Percentiles rank a stretch among this genome's conserved stretches.
phyloP scores from a whole-genome alignment of 2,888 invertebrate genomes.

The Cephus pulcher region DNA sequence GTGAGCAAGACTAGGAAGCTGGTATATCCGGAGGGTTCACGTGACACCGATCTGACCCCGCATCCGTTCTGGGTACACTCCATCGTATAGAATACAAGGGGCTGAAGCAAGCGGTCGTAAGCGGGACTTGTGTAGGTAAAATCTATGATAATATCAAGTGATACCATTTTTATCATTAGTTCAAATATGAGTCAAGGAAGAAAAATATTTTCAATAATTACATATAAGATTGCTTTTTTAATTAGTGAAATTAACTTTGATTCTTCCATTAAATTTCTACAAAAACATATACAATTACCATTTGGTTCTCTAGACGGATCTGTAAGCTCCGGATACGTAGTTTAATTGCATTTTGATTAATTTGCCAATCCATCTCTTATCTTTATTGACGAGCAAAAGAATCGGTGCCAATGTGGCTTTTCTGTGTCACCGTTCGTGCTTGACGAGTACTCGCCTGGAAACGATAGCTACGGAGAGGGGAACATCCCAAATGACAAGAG shows the following conservation, averaged over 20 bases:
- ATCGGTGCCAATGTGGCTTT: neutral
- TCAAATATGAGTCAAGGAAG: neutral
- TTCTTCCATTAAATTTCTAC: neutral
- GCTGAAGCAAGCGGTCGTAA: constrained; percentile 23
- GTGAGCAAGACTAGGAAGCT: constrained; percentile 64
- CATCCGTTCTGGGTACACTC: constrained; percentile 58
- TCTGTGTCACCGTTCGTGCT: constrained; percentile 2
- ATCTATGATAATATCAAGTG: neutral
- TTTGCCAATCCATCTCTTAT: neutral
- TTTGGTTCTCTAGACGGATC: neutral
- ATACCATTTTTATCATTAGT: neutral
- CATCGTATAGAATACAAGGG: constrained; percentile 35
- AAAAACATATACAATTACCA: neutral
- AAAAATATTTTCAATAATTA: neutral
- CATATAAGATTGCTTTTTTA: neutral
- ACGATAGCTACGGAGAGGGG: constrained; percentile 28
- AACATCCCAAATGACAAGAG: constrained; percentile 56
- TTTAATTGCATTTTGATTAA: neutral
- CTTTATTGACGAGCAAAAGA: neutral
- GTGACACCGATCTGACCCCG: constrained; percentile 64
- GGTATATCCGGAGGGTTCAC: constrained; percentile 65
- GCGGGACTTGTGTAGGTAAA: neutral
- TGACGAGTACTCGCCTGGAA: neutral
- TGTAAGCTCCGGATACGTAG: neutral
- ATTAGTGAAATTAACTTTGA: neutral